Evolutionary conservation across 2,888 invertebrate genomes (phyloP).

Genomic region (Lamproptera curius): DNA sequence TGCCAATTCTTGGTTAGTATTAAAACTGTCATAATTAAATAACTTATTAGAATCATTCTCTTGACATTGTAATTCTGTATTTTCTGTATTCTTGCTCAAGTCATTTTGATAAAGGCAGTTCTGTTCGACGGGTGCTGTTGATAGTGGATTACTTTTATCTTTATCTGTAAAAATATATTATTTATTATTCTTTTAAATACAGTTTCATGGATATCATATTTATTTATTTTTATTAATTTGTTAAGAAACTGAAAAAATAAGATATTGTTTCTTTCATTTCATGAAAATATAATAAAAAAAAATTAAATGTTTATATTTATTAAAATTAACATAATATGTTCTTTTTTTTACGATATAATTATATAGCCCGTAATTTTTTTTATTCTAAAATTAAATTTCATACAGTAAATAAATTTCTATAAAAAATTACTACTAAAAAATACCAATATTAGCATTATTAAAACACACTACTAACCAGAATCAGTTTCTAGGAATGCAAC

Average conservation of each 20-base stretch:
- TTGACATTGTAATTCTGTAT: not conserved
- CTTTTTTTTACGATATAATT: not conserved
- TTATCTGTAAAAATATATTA: not conserved
- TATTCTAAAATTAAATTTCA: no score
- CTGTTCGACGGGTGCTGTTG: no score
- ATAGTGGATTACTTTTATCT: not conserved
- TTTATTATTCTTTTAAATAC: not conserved
- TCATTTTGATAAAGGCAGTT: no score
- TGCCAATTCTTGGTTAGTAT: not conserved
- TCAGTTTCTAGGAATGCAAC: slow-evolving; percentile 34
- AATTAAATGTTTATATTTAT: not conserved
- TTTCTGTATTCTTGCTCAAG: no score
- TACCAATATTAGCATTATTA: no score
- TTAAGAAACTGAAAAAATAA: not conserved
- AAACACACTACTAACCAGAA: slow-evolving; percentile 28
- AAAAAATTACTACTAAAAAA: no score
- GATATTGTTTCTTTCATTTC: not conserved
- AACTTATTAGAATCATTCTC: not conserved
- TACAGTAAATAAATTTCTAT: no score
- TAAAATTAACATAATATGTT: not conserved
- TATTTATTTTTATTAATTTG: not conserved
- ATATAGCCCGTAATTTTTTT: no score
- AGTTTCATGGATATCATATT: not conserved
- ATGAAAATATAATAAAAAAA: not conserved
- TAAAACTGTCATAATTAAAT: not conserved